Evolutionary conservation across 2,888 invertebrate species (phyloP).

Genomic region (Orthosia gracilis): DNA sequence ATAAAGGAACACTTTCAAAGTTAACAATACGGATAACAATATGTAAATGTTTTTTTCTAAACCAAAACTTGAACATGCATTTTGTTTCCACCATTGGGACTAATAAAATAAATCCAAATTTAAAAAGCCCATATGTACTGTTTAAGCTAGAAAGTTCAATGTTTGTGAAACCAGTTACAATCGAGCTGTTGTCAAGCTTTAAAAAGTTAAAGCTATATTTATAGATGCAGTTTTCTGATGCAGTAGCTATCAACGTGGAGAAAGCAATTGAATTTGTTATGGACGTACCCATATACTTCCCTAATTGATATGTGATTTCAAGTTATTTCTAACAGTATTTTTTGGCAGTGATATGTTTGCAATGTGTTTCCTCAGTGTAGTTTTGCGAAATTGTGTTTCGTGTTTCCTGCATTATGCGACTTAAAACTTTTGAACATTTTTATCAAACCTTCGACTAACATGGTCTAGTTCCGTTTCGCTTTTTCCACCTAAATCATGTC

Average conservation of each 20-base stretch:
- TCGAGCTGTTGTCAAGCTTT: conserved; percentile 11
- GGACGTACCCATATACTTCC: not conserved
- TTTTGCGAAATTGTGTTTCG: not conserved
- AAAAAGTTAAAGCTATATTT: not conserved
- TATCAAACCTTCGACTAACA: not conserved
- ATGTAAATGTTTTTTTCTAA: not conserved
- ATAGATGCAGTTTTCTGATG: conserved; percentile 5
- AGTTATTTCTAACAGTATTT: not conserved
- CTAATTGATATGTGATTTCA: not conserved
- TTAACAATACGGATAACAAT: conserved; percentile 3
- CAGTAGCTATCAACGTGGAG: not conserved
- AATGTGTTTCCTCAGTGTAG: not conserved
- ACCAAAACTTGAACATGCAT: not conserved
- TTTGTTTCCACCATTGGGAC: not conserved
- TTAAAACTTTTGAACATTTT: not conserved
- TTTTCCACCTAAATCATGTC: not conserved
- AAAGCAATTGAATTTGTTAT: not conserved
- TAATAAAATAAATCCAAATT: not conserved
- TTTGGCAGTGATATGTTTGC: not conserved
- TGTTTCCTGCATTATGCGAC: not conserved
- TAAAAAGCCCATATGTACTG: not conserved
- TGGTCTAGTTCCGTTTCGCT: not conserved
- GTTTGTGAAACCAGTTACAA: conserved; percentile 41
- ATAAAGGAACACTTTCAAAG: not conserved
- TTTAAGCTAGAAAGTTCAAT: conserved; percentile 38